Evolutionary conservation across 2,113 vertebrate species (phyloP), one percentile per base, ranked within the genome.

Genomic region (Nothoprocta perdicaria): DNA sequence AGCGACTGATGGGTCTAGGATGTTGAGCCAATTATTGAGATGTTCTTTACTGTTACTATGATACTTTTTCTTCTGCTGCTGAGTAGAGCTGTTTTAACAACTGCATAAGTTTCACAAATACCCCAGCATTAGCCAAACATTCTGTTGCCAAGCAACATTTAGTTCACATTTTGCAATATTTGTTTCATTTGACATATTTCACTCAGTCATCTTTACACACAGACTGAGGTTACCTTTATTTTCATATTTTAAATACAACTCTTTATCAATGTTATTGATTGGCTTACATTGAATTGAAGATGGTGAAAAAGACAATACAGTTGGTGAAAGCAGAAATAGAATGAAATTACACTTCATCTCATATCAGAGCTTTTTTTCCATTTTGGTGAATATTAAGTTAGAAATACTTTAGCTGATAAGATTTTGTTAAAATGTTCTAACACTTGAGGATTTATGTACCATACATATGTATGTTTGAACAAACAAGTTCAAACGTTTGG

Each of bases 81-180:
- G 93, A 63, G 65, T 43, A 84, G 31, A 40, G 55, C 31, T 90
- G 10, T 91, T 93, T 82, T 76, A 80, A 71, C 50, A 75, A 83
- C 41, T 80, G 17, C 29, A 0, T 63, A 61, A 81, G 27, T 84
- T 38, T 86, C 57, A 74, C 3, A 90, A 63, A 48, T 66, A 89
- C 14, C 11, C 19, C 45, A 90, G 46, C 52, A 88, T 38, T 80
- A 90, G 35, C 69, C 50, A 82, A 52, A 8, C 55, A 46, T 88
- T 95, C 62, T 68, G 79, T 89, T 97, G 67, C 69, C 86, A 90
- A 91, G 72, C 67, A 95, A 95, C 68, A 85, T 71, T 93, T 95
- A 43, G 23, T 69, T 71, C 40, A 83, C 24, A 52, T 67, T 89
- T 86, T 92, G 45, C 87, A 83, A 53, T 87, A 57, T 92, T 90